A percentile compares a stretch with the other conserved stretches of the same genome.
These are phyloP conservation scores for Epicauta chinensis DNA, from an alignment of 1,140 invertebrate genomes.

Conservation along the genomic window DNA sequence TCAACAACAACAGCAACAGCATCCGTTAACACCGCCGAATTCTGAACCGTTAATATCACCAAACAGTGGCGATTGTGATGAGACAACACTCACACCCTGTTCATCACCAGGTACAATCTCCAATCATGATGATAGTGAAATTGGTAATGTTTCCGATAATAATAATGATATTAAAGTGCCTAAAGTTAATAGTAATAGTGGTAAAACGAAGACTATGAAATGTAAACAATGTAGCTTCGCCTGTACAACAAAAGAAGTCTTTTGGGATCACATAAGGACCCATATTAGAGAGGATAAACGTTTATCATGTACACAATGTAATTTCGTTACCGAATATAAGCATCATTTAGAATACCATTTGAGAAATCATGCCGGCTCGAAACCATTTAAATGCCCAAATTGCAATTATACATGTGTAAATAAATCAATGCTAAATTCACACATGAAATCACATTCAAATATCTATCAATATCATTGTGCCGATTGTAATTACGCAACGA, in stretches of 20 bases:
- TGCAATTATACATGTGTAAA: slow-evolving; percentile 94
- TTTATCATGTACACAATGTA: slow-evolving; percentile 84
- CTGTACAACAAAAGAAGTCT: slow-evolving; percentile 81
- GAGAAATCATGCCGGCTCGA: slow-evolving; percentile 90
- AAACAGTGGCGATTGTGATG: slow-evolving; percentile 15
- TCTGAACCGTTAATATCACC: slow-evolving; percentile 35
- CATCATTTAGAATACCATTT: slow-evolving; percentile 98
- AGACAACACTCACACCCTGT: slow-evolving; percentile 18
- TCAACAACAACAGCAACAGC: slow-evolving; percentile 17
- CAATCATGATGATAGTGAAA: slow-evolving; percentile 20
- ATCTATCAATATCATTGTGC: slow-evolving; percentile 93
- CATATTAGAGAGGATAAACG: slow-evolving; percentile 94
- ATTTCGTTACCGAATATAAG: slow-evolving; percentile 98
- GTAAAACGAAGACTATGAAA: slow-evolving; percentile 79
- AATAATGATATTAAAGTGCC: slow-evolving; percentile 64
- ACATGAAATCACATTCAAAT: slow-evolving; percentile 96
- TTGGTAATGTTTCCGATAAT: slow-evolving; percentile 44
- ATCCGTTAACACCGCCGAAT: slow-evolving; percentile 42
- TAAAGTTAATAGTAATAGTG: slow-evolving; percentile 66
- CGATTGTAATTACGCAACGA: slow-evolving; percentile 95
- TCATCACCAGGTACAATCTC: slow-evolving; percentile 17
- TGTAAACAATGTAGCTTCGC: slow-evolving; percentile 90
- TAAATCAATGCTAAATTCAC: slow-evolving; percentile 99
- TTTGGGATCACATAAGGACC: slow-evolving; percentile 83
- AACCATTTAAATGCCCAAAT: slow-evolving; percentile 93